Evolutionary conservation across 2,888 invertebrate genomes (phyloP).

Genomic region (Leucoptera coffeella): DNA sequence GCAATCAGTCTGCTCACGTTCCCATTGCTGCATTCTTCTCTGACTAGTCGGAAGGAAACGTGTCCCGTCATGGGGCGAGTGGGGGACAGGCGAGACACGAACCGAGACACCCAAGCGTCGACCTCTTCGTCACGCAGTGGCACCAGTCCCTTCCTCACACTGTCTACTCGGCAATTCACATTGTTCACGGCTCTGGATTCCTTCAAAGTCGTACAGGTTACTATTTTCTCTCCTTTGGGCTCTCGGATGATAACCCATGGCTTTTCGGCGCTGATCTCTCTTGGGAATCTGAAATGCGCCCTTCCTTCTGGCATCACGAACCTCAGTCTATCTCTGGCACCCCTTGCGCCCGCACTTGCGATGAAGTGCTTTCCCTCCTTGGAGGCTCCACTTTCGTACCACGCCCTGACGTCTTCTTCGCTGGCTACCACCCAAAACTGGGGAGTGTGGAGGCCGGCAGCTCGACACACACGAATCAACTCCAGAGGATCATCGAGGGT

Average conservation of each 20-base stretch:
- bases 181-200: slow-evolving; percentile 74
- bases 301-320: slow-evolving; percentile 61
- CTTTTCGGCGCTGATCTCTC: slow-evolving; percentile 66
- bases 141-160: slow-evolving; percentile 59
- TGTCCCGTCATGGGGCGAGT: slow-evolving; percentile 69
- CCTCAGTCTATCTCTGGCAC: slow-evolving; percentile 65
- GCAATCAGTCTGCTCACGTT: slow-evolving; percentile 26
- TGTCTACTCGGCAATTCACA: slow-evolving; percentile 70
- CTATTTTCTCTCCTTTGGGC: slow-evolving; percentile 66
- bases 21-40: slow-evolving; percentile 52
- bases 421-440: slow-evolving; percentile 61
- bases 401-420: slow-evolving; percentile 58
- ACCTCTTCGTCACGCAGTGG: slow-evolving; percentile 64
- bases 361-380: slow-evolving; percentile 61
- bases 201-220: slow-evolving; percentile 79
- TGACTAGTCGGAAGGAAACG: slow-evolving; percentile 69
- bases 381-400: slow-evolving; percentile 63
- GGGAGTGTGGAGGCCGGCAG: slow-evolving; percentile 61
- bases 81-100: slow-evolving; percentile 60
- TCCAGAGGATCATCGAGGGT: slow-evolving; percentile 74
- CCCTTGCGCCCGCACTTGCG: slow-evolving; percentile 68
- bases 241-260: slow-evolving; percentile 78
- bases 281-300: slow-evolving; percentile 58
- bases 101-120: slow-evolving; percentile 65
- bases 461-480: slow-evolving; percentile 63